Evolutionary conservation across 2,113 vertebrate species (phyloP), one percentile per base, ranked within the genome.

Genomic region (Electrona antarctica): DNA sequence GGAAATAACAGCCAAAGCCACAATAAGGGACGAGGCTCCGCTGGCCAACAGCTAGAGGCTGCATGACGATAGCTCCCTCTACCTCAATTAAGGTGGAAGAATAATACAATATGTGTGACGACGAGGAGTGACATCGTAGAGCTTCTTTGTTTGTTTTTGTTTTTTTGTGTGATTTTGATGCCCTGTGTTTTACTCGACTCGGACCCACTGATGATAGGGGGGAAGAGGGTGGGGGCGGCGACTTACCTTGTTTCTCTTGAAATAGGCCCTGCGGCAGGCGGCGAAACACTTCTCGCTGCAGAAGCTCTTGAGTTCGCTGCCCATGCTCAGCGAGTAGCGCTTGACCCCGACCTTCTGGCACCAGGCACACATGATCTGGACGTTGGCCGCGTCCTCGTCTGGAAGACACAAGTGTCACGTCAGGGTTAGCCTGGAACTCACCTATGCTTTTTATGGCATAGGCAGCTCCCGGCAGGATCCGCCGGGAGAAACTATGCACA

Each of bases 221-320:
- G 33, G 3, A 41, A 4, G 3, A 3, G 33, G 33, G 33, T 3
- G 33, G 3, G 3, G 33, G 33, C 5, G 51, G 56, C 45, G 41
- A 58, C 93, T 95, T 96, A 99, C 98, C 97, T 99, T 99, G 85
- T 99, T 99, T 85, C 98, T 96, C 90, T 99, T 99, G 91, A 99
- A 99, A 91, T 99, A 99, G 83, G 98, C 98, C 89, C 98, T 94
- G 86, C 98, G 95, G 89, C 98, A 99, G 86, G 98, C 97, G 8
- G 98, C 97, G 85, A 99, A 99, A 92, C 98, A 99, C 91, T 99
- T 99, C 93, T 99, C 98, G 54, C 98, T 99, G 95, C 98, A 99
- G 95, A 99, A 99, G 90, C 94, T 98, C 95, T 99, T 99, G 90
- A 98, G 93, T 92, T 99, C 98, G 57, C 96, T 98, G 77, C 97